These are phyloP conservation scores for Camponotus fellah DNA, from an alignment of 2,888 invertebrate species.

Conservation along the genomic window DNA sequence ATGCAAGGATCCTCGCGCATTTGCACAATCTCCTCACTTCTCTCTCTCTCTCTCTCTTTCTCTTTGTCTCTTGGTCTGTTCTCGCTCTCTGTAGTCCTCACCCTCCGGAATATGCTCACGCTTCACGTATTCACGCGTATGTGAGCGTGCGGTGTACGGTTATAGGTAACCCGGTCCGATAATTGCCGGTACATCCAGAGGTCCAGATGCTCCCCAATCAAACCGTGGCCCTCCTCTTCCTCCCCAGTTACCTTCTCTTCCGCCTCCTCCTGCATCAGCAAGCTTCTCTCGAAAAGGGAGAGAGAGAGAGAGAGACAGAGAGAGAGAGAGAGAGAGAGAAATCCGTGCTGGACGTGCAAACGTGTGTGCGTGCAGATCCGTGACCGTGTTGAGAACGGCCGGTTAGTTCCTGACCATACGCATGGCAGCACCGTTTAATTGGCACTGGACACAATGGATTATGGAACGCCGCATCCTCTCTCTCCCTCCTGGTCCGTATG, in stretches of 20 bases:
- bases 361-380: slow-evolving; percentile 74
- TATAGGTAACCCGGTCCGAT: slow-evolving; percentile 80
- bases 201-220: slow-evolving; percentile 86
- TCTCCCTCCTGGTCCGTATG: slow-evolving; percentile 46
- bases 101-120: slow-evolving; percentile 21
- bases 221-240: slow-evolving; percentile 79
- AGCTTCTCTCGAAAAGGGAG: not conserved
- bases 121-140: slow-evolving; percentile 38
- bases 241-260: slow-evolving; percentile 31
- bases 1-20: slow-evolving; percentile 56
- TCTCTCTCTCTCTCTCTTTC: slow-evolving; percentile 11
- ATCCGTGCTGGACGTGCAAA: slow-evolving; percentile 47
- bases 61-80: not conserved
- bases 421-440: slow-evolving; percentile 86
- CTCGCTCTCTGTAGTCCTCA: not conserved
- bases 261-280: slow-evolving; percentile 55
- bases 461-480: slow-evolving; percentile 78
- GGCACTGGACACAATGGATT: slow-evolving; percentile 86
- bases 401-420: slow-evolving; percentile 85
- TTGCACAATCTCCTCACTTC: slow-evolving; percentile 40
- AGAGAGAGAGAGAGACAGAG: not conserved
- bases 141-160: slow-evolving; percentile 67
- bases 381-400: slow-evolving; percentile 83
- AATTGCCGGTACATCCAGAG: slow-evolving; percentile 84
- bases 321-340: slow-evolving; percentile 30